phyloP scores from a whole-genome alignment of 2,113 vertebrate species.

The Spea multiplicata region DNA sequence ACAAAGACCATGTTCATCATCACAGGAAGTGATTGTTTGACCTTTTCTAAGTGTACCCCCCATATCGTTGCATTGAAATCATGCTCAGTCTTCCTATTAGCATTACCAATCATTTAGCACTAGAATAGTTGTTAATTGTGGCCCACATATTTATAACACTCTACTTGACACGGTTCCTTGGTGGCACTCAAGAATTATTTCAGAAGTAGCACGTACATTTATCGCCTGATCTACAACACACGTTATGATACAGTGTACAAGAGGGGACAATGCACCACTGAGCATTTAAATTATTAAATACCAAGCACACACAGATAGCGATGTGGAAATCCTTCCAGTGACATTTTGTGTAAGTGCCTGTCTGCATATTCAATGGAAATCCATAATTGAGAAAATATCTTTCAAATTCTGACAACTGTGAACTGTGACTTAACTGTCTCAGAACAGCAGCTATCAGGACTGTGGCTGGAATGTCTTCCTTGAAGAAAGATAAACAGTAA shows the following conservation, averaged over 20 bases:
- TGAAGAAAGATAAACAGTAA: neutral
- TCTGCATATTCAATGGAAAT: constrained; percentile 65
- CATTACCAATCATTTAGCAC: constrained; percentile 56
- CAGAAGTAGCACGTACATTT: constrained; percentile 55
- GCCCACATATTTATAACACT: constrained; percentile 42
- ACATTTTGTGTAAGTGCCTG: constrained; percentile 71
- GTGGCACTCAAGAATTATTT: constrained; percentile 52
- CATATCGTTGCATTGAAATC: neutral
- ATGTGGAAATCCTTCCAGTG: constrained; percentile 60
- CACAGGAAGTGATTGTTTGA: no score
- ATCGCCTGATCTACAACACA: constrained; percentile 65
- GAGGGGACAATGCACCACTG: constrained; percentile 57
- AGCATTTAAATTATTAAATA: constrained; percentile 72
- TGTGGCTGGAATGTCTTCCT: neutral
- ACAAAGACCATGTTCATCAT: no score
- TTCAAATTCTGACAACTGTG: constrained; percentile 23
- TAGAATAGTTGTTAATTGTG: constrained; percentile 58
- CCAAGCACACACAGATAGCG: constrained; percentile 59
- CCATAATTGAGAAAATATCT: constrained; percentile 45
- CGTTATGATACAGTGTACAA: constrained; percentile 61
- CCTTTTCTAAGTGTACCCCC: no score
- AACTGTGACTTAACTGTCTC: constrained; percentile 17
- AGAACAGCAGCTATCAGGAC: constrained; percentile 16
- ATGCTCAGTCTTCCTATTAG: constrained; percentile 40
- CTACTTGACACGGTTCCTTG: constrained; percentile 58